These are phyloP conservation scores for Pedionomus torquatus DNA, from an alignment of 2,113 vertebrate genomes.

Conservation along the genomic window DNA sequence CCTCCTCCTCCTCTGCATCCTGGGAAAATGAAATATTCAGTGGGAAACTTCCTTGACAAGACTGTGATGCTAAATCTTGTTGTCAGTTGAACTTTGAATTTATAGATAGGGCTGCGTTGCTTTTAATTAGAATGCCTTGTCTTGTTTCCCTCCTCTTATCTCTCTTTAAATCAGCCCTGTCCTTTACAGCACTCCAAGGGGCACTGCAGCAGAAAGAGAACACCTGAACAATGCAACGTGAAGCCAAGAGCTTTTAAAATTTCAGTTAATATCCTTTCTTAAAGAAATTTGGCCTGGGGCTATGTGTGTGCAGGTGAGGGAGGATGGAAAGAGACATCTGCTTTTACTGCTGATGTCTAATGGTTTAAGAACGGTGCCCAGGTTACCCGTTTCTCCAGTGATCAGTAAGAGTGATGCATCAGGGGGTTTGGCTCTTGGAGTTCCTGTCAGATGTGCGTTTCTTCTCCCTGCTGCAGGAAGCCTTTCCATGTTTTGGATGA, in stretches of 20 bases:
- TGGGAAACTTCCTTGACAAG: neutral
- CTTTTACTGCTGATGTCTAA: neutral
- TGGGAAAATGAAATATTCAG: neutral
- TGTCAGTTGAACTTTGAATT: slow-evolving; percentile 8
- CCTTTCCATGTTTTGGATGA: neutral
- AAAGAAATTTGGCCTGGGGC: neutral
- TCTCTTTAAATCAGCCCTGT: neutral
- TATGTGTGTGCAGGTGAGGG: neutral
- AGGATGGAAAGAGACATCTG: neutral
- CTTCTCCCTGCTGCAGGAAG: neutral
- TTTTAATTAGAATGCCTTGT: neutral
- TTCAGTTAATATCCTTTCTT: neutral
- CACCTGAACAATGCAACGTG: neutral
- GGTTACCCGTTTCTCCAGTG: neutral
- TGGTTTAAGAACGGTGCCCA: neutral
- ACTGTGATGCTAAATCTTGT: neutral
- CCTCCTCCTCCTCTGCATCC: neutral
- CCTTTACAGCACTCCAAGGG: slow-evolving; percentile 16
- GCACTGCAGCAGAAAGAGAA: neutral
- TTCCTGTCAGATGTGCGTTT: neutral
- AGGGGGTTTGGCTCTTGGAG: neutral
- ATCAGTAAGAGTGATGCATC: neutral
- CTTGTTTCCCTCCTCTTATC: neutral
- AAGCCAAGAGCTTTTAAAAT: slow-evolving; percentile 4
- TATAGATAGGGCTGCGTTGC: neutral